phyloP scores from a whole-genome alignment of 2,797 vertebrate species.

The Coluber constrictor region DNA sequence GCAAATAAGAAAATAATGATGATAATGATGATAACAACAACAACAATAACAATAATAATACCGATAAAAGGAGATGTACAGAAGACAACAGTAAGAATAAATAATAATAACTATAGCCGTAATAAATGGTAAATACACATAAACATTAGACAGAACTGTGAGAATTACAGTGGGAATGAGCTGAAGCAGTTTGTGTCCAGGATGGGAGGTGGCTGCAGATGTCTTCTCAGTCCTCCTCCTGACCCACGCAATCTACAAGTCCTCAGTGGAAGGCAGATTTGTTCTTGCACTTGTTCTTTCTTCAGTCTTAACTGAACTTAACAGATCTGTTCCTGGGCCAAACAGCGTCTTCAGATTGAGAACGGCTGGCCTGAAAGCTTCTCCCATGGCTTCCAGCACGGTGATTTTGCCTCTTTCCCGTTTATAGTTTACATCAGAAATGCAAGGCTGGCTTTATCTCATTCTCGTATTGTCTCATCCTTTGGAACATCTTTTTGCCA shows the following conservation, averaged over 20 bases:
- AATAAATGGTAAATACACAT: not conserved
- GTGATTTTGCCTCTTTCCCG: not conserved
- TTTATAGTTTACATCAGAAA: not conserved
- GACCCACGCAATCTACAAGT: too few species aligned
- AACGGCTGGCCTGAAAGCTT: too few species aligned
- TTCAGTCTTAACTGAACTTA: not conserved
- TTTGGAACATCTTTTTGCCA: not conserved
- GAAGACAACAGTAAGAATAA: not conserved
- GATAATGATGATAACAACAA: not conserved
- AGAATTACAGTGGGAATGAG: not conserved
- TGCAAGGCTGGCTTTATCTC: not conserved
- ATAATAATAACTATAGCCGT: not conserved
- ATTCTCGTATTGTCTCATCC: not conserved
- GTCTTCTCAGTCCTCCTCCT: too few species aligned
- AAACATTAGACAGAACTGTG: not conserved
- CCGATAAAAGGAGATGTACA: not conserved
- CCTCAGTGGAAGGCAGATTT: too few species aligned
- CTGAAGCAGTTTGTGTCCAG: too few species aligned
- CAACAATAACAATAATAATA: not conserved
- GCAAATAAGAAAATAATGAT: not conserved
- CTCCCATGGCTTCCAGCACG: not conserved
- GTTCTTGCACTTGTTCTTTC: too few species aligned
- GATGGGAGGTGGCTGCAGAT: too few species aligned
- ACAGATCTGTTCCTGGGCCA: not conserved
- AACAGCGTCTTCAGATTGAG: not conserved